Percentiles rank a stretch among this genome's conserved stretches.
phyloP scores from a whole-genome alignment of 2,797 vertebrate genomes.

The Steatocranus sp. region DNA sequence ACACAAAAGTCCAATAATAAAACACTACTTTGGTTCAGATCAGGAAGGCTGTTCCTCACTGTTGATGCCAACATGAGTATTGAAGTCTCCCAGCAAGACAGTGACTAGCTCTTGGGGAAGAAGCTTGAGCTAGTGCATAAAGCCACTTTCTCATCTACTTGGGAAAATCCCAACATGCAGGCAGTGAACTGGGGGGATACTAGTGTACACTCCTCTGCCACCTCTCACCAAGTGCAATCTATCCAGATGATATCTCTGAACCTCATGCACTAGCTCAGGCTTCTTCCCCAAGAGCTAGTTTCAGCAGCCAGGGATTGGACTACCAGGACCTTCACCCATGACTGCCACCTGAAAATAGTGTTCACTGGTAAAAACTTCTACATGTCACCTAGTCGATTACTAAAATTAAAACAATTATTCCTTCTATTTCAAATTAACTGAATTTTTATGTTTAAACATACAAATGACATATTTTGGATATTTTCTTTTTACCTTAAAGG shows the following conservation, averaged over 20 bases:
- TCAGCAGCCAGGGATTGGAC: neutral
- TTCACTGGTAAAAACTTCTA: neutral
- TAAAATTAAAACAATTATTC: neutral
- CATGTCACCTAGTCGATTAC: neutral
- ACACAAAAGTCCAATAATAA: neutral
- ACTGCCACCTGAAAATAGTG: neutral
- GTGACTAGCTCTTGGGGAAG: neutral
- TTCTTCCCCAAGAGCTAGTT: neutral
- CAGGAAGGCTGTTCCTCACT: neutral
- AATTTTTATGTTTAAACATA: neutral
- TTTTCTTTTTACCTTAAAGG: neutral
- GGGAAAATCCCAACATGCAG: neutral
- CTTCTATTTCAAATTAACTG: neutral
- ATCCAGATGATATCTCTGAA: neutral
- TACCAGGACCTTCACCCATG: neutral
- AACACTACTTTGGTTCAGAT: accelerated
- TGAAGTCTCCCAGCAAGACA: neutral
- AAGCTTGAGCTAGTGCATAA: neutral
- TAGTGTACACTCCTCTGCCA: neutral
- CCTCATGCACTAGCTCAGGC: neutral
- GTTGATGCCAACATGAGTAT: neutral
- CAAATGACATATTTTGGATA: neutral
- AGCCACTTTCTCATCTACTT: neutral
- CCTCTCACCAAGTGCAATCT: neutral
- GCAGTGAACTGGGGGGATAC: neutral